Base-by-base conservation (phyloP, 1,140 invertebrate genomes). In the Wasmannia auropunctata region DNA sequence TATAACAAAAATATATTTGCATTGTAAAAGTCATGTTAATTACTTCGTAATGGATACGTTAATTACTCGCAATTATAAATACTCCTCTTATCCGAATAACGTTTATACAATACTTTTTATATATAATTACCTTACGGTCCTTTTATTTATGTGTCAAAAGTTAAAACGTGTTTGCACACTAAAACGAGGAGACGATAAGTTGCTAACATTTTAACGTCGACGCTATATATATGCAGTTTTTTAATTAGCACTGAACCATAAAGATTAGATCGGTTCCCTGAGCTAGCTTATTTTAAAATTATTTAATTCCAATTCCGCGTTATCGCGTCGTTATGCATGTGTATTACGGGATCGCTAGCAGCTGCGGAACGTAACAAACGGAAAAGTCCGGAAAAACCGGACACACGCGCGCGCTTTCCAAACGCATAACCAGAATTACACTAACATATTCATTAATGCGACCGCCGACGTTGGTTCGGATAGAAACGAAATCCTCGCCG, bases 351-450 rank as follows among this genome's bases (percentile, higher is more conserved):
- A 10, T 14, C 2, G 40, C 60, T 63, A 63, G 28, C 31, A 63
- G 14, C 11, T 16, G 11, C n/a, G 22, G 7, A 81, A 56, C 16
- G 49, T 37, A 58, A 49, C 28, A 46, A 69, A 69, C 11, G 40
- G 28, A 65, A 81, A 81, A 72, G 65, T 31, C n/a, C 34, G 25
- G 22, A 56, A 70, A 56, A 81, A 81, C 70, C 37, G 34, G 34
- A 56, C 19, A 56, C 19, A 56, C 49, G 25, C 49, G 19, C 11
- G 37, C 37, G 49, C 25, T 81, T 72, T 69, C 22, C 46, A 80
- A 69, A 14, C 8, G 10, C 16, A 76, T 34, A 67, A 37, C 43
- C 43, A 67, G 28, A 67, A 67, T 67, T 65, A 25, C 34, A 16
- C 16, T 11, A n/a, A n/a, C n/a, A 40, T 25, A 16, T 79, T 31